Evolutionary conservation across 1,140 invertebrate genomes (phyloP), one percentile per base, ranked within the genome.

Genomic region (Meteorus sp.): DNA sequence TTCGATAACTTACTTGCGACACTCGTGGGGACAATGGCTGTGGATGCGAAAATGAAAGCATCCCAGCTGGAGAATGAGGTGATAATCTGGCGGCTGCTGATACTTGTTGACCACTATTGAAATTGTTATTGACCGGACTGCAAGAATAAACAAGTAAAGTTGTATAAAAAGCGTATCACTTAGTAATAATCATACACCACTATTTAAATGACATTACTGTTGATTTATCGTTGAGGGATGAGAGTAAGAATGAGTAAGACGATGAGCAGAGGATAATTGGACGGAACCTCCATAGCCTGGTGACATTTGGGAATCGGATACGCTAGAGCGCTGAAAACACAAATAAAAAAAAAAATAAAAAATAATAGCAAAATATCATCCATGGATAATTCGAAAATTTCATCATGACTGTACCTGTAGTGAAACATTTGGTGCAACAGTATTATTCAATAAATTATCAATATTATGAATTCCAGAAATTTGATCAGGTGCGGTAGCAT

Each of bases 401-500:
- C n/a, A n/a, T n/a, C n/a, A n/a, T n/a, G n/a, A n/a, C n/a, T n/a
- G n/a, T 33, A 86, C 85, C 80, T 85, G 85, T 60, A 87, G 72
- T 22, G 90, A 87, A 6, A 93, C 90, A 77, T 93, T 93, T 6
- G 88, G 89, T 17, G 90, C 89, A 59, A 90, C 88, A n/a, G 86
- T 86, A 67, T 86, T 89, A 71, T 91, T 92, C 60, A 93, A 80
- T 64, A 93, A 78, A 56, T 86, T 89, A 72, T 88, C 86, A 62
- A 92, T 89, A 72, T 89, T 91, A 51, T 90, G 87, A 66, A 89
- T 82, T 56, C 82, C 83, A 25, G 84, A 77, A 60, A 87, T 81
- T 74, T 86, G 81, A 57, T 80, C 82, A 48, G 84, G 76, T 56
- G 85, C 81, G 60, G 86, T 83, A 61, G 85, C 83, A 76, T 86